Conservation (phyloP, 2,113 vertebrate species). For the Isichthys henryi region DNA sequence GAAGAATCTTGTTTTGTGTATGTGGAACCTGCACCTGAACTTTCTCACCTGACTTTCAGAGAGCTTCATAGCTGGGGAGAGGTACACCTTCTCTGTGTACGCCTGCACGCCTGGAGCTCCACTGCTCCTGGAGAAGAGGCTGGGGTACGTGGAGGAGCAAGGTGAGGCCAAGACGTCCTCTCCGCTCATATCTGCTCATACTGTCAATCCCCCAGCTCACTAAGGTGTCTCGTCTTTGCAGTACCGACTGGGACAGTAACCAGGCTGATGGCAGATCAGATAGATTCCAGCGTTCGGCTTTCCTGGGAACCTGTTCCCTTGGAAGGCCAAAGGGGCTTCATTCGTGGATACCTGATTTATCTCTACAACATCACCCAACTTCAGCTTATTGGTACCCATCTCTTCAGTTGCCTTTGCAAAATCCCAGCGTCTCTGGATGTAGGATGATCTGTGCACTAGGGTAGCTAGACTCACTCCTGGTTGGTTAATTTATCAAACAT, state of each 20-base stretch:
- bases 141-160: slow-evolving; percentile 55
- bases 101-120: slow-evolving; percentile 41
- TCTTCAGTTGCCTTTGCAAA: background rate
- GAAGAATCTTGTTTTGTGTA: background rate
- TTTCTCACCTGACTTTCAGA: slow-evolving; percentile 29
- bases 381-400: slow-evolving; percentile 44
- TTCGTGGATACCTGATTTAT: slow-evolving; percentile 60
- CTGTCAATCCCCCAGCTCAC: background rate
- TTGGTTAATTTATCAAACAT: background rate
- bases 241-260: slow-evolving; percentile 45
- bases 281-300: slow-evolving; percentile 40
- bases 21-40: background rate
- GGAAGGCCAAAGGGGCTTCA: slow-evolving; percentile 45
- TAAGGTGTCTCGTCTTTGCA: slow-evolving; percentile 26
- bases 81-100: slow-evolving; percentile 56
- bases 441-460: background rate
- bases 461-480: background rate
- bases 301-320: slow-evolving; percentile 48
- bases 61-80: slow-evolving; percentile 50
- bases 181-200: background rate
- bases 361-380: slow-evolving; percentile 40
- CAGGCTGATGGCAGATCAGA: slow-evolving; percentile 39
- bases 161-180: slow-evolving; percentile 36
- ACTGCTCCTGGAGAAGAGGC: slow-evolving; percentile 46
- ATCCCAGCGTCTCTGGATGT: background rate